Conservation (phyloP, 2,888 invertebrate genomes). For the Eledona agricola region DNA sequence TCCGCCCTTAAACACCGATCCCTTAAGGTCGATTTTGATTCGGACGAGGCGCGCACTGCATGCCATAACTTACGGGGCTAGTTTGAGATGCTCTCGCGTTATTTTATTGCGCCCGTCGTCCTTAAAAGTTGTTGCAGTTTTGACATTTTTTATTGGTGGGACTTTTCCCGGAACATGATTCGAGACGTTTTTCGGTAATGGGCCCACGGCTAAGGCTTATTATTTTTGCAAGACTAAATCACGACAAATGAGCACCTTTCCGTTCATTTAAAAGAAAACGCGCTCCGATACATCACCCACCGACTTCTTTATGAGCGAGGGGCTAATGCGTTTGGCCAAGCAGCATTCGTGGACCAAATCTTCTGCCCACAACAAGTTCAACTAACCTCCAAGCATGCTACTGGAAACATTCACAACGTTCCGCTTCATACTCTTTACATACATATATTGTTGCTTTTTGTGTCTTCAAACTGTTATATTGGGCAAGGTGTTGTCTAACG, state of each 20-base stretch:
- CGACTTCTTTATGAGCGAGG: conserved; percentile 13
- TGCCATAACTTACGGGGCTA: conserved; percentile 57
- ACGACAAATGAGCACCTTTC: conserved; percentile 37
- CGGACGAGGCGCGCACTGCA: conserved; percentile 43
- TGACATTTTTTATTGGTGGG: conserved; percentile 55
- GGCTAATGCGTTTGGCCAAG: conserved; percentile 10
- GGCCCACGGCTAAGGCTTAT: conserved; percentile 21
- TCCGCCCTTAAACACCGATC: conserved; percentile 34
- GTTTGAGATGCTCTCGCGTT: conserved; percentile 55
- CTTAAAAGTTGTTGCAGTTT: conserved; percentile 57
- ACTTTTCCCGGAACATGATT: conserved; percentile 50
- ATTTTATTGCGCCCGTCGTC: conserved; percentile 52
- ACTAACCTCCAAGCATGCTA: too few species aligned
- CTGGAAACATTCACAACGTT: too few species aligned
- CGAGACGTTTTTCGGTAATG: conserved; percentile 37
- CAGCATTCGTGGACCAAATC: too few species aligned
- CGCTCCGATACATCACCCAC: conserved; percentile 11
- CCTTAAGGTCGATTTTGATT: conserved; percentile 44
- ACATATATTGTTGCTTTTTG: too few species aligned
- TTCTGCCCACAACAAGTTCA: too few species aligned
- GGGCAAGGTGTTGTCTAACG: too few species aligned
- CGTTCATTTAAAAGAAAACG: conserved; percentile 25
- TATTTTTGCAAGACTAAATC: conserved; percentile 41
- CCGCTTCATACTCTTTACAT: too few species aligned
- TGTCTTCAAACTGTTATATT: too few species aligned